These are phyloP conservation scores for Eilema depressum DNA, from an alignment of 2,888 invertebrate species.

Conservation along the genomic window DNA sequence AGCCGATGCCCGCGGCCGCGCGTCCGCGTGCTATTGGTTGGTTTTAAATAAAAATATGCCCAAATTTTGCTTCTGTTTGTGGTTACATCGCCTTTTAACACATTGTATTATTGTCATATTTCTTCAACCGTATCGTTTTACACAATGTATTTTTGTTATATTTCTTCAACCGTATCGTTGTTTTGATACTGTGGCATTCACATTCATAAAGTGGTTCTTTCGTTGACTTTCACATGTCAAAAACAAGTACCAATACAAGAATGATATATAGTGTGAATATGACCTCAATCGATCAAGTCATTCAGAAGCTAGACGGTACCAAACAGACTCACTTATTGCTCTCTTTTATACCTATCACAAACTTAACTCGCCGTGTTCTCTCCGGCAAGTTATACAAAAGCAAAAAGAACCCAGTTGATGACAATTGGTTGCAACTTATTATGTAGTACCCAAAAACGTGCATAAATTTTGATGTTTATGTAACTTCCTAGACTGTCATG, in stretches of 20 bases:
- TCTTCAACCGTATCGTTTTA: too few species aligned
- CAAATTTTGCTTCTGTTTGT: too few species aligned
- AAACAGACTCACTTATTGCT: background rate
- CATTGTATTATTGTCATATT: too few species aligned
- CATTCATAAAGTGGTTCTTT: background rate
- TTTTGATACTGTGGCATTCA: background rate
- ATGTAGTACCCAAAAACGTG: too few species aligned
- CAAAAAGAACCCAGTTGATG: too few species aligned
- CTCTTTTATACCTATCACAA: background rate
- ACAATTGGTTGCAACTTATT: too few species aligned
- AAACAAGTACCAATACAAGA: background rate
- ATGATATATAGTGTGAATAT: background rate
- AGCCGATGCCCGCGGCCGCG: too few species aligned
- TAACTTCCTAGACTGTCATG: too few species aligned
- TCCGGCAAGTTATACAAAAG: background rate
- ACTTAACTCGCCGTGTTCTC: background rate
- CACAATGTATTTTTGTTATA: background rate
- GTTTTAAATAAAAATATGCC: too few species aligned
- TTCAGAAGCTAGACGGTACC: background rate
- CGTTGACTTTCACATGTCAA: conserved; percentile 1
- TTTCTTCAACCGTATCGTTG: background rate
- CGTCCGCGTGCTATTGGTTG: too few species aligned
- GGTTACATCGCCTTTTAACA: too few species aligned
- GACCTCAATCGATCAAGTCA: conserved; percentile 2
- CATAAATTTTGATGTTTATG: too few species aligned